Conservation (phyloP, 2,888 invertebrate species). For the Bibio marci region DNA sequence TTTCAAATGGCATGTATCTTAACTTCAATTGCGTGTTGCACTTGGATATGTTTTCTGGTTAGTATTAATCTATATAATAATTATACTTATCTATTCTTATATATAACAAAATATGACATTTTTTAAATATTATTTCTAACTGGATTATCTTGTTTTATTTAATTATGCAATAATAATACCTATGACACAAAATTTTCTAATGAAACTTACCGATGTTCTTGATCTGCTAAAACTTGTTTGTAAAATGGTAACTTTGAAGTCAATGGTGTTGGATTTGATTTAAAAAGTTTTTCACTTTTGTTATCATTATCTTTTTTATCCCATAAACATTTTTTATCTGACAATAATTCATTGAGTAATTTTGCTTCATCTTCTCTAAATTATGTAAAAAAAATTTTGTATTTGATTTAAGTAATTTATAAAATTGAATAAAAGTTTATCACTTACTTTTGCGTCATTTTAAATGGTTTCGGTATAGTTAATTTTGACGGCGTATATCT, state of each 20-base stretch:
- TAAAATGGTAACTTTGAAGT: constrained; percentile 54
- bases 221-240: constrained; percentile 52
- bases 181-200: too few species aligned
- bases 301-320: too few species aligned
- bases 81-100: too few species aligned
- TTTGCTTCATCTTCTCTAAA: constrained; percentile 48
- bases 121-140: too few species aligned
- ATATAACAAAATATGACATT: too few species aligned
- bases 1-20: too few species aligned
- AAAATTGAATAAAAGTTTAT: too few species aligned
- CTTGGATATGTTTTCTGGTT: too few species aligned
- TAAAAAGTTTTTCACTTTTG: constrained; percentile 10
- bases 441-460: constrained; percentile 52
- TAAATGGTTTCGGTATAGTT: constrained; percentile 50
- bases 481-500: constrained; percentile 28
- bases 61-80: too few species aligned
- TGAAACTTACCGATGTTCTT: constrained; percentile 42
- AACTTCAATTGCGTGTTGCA: too few species aligned
- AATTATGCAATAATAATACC: too few species aligned
- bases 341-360: constrained; percentile 35
- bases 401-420: not conserved
- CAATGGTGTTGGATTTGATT: constrained; percentile 46
- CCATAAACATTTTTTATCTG: constrained; percentile 16
- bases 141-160: too few species aligned
- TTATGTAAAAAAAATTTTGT: constrained; percentile 6